Evolutionary conservation across 2,797 vertebrate genomes (phyloP), one percentile per base, ranked within the genome.

Genomic region (Oreochromis grahami): DNA sequence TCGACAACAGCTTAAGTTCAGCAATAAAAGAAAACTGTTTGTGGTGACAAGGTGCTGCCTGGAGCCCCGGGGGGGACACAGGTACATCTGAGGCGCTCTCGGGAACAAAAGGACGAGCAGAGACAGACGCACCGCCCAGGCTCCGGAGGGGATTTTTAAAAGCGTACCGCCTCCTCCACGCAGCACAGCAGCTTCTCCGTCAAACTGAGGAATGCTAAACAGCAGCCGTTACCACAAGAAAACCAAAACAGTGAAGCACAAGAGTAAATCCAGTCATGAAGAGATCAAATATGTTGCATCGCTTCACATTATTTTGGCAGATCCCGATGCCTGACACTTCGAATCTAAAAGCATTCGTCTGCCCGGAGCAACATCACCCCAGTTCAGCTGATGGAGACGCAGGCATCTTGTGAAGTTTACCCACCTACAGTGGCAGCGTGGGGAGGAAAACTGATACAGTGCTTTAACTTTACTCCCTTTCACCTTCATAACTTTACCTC

Each of bases 1-100:
- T 48, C 78, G 84, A 84, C 87, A 76, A 60, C 65, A 45, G 78
- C 85, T 76, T 79, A 79, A 81, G 52, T 81, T 76, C 51, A 80
- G 53, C 82, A 72, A 84, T 53, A 7, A 86, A 65, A 86, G 50
- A 24, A 68, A 83, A 76, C 60, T n/a, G 74, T 79, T 48, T 72
- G 80, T 41, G 78, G 77, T 80, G 87, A 79, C 76, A n/a, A 43
- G 80, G 84, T 79, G 82, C 45, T 58, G 82, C 79, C 52, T 26
- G 55, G 2, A 9, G 83, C 79, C 86, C 82, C 32, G 1, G 32
- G 17, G 13, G 79, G 82, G 50, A n/a, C 82, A 79, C 63, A 5
- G 52, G 19, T 74, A 74, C 0, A 3, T 74, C 68, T 50, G 68
- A 50, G 26, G 26, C 6, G 26, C 26, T 74, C 26, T 8, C 43